Evolutionary conservation across 2,113 vertebrate genomes (phyloP), one percentile per base, ranked within the genome.

Genomic region (Muscicapa adusta): DNA sequence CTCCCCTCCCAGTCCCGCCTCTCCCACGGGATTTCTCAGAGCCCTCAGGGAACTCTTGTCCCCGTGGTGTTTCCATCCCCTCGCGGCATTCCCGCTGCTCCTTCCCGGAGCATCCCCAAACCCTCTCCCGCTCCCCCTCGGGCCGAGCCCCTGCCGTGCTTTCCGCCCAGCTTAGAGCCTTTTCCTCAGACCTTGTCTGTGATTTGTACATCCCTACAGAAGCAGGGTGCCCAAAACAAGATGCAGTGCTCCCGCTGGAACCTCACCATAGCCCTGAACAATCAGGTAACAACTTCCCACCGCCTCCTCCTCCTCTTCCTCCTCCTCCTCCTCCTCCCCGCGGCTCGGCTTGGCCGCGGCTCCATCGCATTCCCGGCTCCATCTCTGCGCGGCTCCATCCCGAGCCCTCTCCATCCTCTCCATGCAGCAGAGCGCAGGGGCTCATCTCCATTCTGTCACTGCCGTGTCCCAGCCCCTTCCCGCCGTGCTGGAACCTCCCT

Each of bases 241-340:
- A 97, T 94, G 95, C 96, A 96, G 95, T 96, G 95, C 95, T 96
- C 94, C 94, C 80, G 94, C 91, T 97, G 96, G 96, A 96, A 97
- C 95, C 96, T 95, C 96, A 96, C 94, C 94, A 91, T 97, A 97
- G 96, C 95, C 91, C 91, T 97, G 96, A 97, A 96, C 93, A 97
- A 97, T 87, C 96, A 97, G 96, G 94, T 97, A 97, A 97, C 84
- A 73, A 96, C 84, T 50, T 85, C 94, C 89, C 91, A 43, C 72
- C 48, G 26, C 82, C 95, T 95, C 66, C 66, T 70, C n/a, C 72
- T 29, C 12, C 61, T 33, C 82, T 77, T 51, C 56, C 16, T 36
- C 38, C 48, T 54, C 53, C 57, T 47, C 82, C 42, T 53, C 50
- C 50, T 29, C 68, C 80, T 71, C 40, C 70, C 71, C 53, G 7